Conservation (phyloP, 2,113 vertebrate species). For the Chrysemys picta region DNA sequence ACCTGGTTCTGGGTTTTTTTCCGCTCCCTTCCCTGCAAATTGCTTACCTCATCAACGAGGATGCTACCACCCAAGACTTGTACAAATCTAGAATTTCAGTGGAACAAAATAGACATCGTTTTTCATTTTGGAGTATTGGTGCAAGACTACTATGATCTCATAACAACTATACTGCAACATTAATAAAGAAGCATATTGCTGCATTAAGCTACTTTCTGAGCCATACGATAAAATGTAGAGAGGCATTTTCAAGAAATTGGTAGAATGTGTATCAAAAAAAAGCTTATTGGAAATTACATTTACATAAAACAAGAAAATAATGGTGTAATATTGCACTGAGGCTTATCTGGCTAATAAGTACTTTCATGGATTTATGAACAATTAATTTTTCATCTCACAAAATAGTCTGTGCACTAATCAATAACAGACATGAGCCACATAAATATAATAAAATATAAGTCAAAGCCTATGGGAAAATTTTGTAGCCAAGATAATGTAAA, state of each 20-base stretch:
- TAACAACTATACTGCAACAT: background rate
- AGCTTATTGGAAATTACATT: conserved; percentile 57
- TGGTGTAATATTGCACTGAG: conserved; percentile 18
- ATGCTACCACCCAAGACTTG: conserved; percentile 18
- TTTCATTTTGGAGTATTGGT: background rate
- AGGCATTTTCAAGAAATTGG: background rate
- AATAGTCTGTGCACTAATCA: conserved; percentile 60
- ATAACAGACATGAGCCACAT: conserved; percentile 57
- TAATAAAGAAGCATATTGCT: background rate
- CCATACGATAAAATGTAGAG: conserved; percentile 14
- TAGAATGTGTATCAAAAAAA: conserved; percentile 5
- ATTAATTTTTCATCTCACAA: conserved; percentile 76
- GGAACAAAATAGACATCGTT: conserved; percentile 13
- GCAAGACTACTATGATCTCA: background rate
- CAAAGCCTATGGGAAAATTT: conserved; percentile 59
- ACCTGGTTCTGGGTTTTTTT: background rate
- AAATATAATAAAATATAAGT: conserved; percentile 56
- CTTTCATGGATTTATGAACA: conserved; percentile 71
- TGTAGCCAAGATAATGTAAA: conserved; percentile 43
- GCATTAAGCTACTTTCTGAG: background rate
- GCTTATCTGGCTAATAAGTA: conserved; percentile 73
- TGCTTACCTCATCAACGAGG: conserved; percentile 34
- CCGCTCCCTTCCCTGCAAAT: conserved; percentile 6
- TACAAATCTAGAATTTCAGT: conserved; percentile 41
- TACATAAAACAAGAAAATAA: conserved; percentile 60